These are phyloP conservation scores for Eugnorisma glareosa DNA, from an alignment of 2,888 invertebrate genomes.

Conservation along the genomic window DNA sequence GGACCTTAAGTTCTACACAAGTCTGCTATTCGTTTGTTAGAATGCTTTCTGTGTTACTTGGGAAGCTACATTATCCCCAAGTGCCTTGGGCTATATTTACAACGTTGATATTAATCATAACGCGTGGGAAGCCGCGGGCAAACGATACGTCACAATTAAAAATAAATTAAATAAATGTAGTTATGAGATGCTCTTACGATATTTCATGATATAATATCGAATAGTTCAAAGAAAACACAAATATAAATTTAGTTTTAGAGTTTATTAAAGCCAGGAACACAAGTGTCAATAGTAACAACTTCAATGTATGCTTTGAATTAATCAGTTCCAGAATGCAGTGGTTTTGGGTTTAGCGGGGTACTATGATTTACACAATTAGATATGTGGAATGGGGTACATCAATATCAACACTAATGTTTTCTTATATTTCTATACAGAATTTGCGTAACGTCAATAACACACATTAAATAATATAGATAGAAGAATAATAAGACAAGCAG, in stretches of 20 bases:
- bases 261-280: slow-evolving; percentile 89
- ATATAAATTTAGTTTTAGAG: slow-evolving; percentile 71
- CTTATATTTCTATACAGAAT: slow-evolving; percentile 54
- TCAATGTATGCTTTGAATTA: slow-evolving; percentile 70
- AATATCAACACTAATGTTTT: slow-evolving; percentile 59
- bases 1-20: too few species aligned
- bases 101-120: background rate
- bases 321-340: slow-evolving; percentile 64
- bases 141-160: background rate
- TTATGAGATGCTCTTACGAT: background rate
- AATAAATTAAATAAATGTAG: background rate
- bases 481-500: slow-evolving; percentile 46
- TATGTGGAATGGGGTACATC: slow-evolving; percentile 58
- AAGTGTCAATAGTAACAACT: slow-evolving; percentile 79
- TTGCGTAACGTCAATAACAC: slow-evolving; percentile 51
- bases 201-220: too few species aligned
- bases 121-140: background rate
- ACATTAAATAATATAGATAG: slow-evolving; percentile 44
- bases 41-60: too few species aligned
- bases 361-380: slow-evolving; percentile 57
- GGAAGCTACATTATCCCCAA: background rate
- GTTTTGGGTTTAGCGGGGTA: slow-evolving; percentile 43
- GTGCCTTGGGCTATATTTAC: background rate
- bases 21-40: too few species aligned
- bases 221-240: slow-evolving; percentile 36